Evolutionary conservation across 2,797 vertebrate genomes (phyloP), one percentile per base, ranked within the genome.

Genomic region (Myotis daubentonii): DNA sequence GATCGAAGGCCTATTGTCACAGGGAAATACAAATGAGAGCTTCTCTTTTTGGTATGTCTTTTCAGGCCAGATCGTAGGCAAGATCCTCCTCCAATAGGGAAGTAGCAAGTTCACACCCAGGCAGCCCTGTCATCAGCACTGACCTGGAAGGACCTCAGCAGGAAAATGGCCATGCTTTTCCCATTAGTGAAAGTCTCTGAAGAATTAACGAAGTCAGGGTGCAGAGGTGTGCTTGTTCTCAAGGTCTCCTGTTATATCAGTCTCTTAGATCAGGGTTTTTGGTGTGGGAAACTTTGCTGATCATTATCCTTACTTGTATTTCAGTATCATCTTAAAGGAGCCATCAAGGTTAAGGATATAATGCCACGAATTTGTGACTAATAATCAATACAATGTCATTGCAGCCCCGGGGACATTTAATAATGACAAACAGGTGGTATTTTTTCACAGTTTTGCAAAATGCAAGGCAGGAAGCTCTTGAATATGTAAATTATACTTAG

Each of bases 401-500:
- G 30, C 11, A 70, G 60, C 51, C 7, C 12, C n/a, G 83, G 79
- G 3, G 11, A 76, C 55, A 8, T 68, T 83, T 93, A 89, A 89
- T 60, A 88, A 94, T 75, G 30, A 90, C 72, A 6, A 81, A 76
- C 68, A n/a, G 20, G 11, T 38, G 41, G 15, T 44, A 36, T 41
- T 76, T 91, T 76, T 36, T 33, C 30, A 68, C 16, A 75, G 7
- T 85, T 92, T 95, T 81, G 15, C 30, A 84, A 71, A 84, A 87
- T 92, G 2, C 25, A 81, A 78, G 33, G 22, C 33, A 51, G 11
- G 79, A 15, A 41, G 12, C 71, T 92, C 17, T 28, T 71, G 36
- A 16, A 49, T 57, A 66, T 68, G 74, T 60, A 95, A 75, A 75
- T 93, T 60, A 80, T 72, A 60, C 74, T 57, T 28, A 8, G 47